Base-by-base conservation (phyloP, 2,797 vertebrate genomes). In the Cynopterus sphinx region DNA sequence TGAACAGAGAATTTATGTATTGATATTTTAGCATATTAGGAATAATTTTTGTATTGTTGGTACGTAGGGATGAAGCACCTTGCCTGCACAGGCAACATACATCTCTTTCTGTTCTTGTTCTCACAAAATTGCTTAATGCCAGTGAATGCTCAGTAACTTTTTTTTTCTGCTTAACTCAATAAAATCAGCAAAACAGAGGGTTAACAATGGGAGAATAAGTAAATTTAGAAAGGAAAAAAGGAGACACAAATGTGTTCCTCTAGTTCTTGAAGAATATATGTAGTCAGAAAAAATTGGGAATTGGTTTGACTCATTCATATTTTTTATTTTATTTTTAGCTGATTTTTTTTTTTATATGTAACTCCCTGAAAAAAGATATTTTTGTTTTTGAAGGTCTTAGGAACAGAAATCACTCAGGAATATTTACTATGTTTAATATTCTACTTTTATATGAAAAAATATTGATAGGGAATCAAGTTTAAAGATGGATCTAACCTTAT, bases 311-410 rank as follows among this genome's bases (percentile, higher is more conserved):
- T 61, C n/a, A 17, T 61, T 4, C 31, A 59, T 63, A 71, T 13
- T 59, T 71, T 71, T 92, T 46, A 21, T 81, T 89, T 16, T 59
- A 65, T 89, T 78, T 26, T 78, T 93, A 51, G n/a, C 21, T 89
- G 70, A 82, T 75, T 51, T 90, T 79, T 86, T 86, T 78, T 51
- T 90, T 24, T 41, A 36, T 65, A 28, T 61, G 1, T 67, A 57
- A 59, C 19, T 96, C 16, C 17, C 28, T 61, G 36, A 68, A 95
- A 61, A 83, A 89, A 82, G 17, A 33, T 43, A 49, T 5, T 92
- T 96, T 95, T 82, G 49, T 43, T 89, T 95, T 84, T 94, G 73
- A 49, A 49, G 28, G 10, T 92, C 26, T 33, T 86, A 77, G 15
- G 53, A 74, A 53, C 46, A 67, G 74, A 63, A 81, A 55, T 78